Evolutionary conservation across 2,797 vertebrate species (phyloP).

Genomic region (Protonibea diacanthus): DNA sequence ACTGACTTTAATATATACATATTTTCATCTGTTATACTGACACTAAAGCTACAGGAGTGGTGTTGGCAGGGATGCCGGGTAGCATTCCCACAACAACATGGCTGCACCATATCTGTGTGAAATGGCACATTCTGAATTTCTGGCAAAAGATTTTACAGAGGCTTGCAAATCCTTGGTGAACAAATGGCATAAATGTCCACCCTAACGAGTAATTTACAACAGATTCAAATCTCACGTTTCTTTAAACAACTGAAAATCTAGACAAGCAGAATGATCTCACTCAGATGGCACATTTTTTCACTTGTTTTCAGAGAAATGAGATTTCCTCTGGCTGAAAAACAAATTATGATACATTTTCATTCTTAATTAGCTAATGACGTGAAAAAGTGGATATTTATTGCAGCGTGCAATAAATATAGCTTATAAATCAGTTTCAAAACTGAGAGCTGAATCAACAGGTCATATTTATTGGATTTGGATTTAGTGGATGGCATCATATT

Average conservation of each 20-base stretch:
- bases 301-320: constrained; percentile 24
- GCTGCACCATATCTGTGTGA: constrained; percentile 40
- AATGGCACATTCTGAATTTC: constrained; percentile 37
- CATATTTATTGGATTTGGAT: constrained; percentile 32
- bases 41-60: constrained; percentile 71
- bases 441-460: constrained; percentile 10
- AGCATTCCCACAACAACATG: constrained; percentile 54
- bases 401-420: constrained; percentile 58
- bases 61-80: constrained; percentile 45
- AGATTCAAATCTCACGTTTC: constrained; percentile 16
- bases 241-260: constrained; percentile 17
- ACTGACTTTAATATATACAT: constrained; percentile 81
- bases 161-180: constrained; percentile 58
- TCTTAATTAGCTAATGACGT: constrained; percentile 20
- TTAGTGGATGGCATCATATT: constrained; percentile 19
- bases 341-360: constrained; percentile 14
- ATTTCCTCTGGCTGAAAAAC: constrained; percentile 5
- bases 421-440: constrained; percentile 31
- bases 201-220: constrained; percentile 34
- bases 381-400: constrained; percentile 52
- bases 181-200: constrained; percentile 49
- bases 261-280: constrained; percentile 14
- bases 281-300: background rate
- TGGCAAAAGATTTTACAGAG: constrained; percentile 48
- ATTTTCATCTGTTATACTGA: constrained; percentile 69